Conservation (phyloP, 2,888 invertebrate species). For the Meghimatium bilineatum region DNA sequence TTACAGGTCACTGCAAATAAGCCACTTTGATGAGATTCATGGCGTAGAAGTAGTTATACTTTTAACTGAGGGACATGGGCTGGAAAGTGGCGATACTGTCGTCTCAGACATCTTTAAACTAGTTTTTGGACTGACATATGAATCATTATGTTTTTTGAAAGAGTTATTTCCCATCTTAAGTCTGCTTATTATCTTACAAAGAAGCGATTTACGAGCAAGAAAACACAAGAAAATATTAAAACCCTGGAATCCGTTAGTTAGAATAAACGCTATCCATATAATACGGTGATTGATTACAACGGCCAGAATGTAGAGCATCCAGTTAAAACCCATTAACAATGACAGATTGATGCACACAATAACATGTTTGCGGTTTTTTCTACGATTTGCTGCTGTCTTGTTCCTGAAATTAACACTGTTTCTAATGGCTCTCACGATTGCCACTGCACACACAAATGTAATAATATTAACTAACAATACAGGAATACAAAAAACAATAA, state of each 20-base stretch:
- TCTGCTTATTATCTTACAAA: not conserved
- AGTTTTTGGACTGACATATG: not conserved
- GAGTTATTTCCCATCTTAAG: not conserved
- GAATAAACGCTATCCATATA: conserved; percentile 50
- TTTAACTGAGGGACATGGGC: not conserved
- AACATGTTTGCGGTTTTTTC: conserved; percentile 9
- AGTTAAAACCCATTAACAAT: conserved; percentile 47
- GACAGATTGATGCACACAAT: conserved; percentile 40
- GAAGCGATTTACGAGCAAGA: conserved; percentile 24
- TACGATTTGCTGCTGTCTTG: not conserved
- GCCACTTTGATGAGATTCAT: not conserved
- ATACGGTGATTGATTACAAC: conserved; percentile 41
- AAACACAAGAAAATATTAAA: conserved; percentile 45
- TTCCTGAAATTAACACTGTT: conserved; percentile 25
- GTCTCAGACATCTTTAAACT: not conserved
- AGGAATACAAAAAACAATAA: conserved; percentile 30
- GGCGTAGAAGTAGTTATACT: not conserved
- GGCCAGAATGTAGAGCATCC: conserved; percentile 50
- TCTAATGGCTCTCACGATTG: conserved; percentile 38
- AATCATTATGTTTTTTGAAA: not conserved
- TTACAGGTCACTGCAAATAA: too few species aligned
- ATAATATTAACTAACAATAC: conserved; percentile 4
- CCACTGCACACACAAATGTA: conserved; percentile 32
- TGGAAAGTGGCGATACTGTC: not conserved
- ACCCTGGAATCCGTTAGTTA: conserved; percentile 42